These are phyloP conservation scores for Ceratosolen solmsi DNA, from an alignment of 1,140 invertebrate genomes.

Conservation along the genomic window DNA sequence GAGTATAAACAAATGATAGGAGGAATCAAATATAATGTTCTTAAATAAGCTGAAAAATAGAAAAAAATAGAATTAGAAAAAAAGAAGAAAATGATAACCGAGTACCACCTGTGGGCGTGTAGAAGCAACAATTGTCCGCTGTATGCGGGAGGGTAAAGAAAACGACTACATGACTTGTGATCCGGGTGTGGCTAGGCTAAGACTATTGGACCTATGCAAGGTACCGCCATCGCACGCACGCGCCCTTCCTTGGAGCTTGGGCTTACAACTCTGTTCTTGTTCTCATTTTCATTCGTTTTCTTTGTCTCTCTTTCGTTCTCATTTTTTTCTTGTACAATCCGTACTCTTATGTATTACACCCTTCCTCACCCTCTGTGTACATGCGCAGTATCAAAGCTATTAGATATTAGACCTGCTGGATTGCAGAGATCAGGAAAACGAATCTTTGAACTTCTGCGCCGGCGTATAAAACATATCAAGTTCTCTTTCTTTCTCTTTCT, in stretches of 20 bases:
- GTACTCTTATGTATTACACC: background rate
- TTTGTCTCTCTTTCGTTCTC: background rate
- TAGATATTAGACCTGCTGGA: no score
- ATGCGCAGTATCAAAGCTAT: background rate
- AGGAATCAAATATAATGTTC: background rate
- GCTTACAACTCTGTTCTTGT: background rate
- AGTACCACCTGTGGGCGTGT: slow-evolving; percentile 74
- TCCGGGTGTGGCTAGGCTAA: slow-evolving; percentile 73
- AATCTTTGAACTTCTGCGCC: background rate
- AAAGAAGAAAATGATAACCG: slow-evolving; percentile 62
- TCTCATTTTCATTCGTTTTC: background rate
- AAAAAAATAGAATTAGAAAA: slow-evolving; percentile 45
- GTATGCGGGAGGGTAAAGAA: slow-evolving; percentile 72
- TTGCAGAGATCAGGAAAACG: background rate
- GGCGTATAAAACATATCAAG: background rate
- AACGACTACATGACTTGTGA: slow-evolving; percentile 72
- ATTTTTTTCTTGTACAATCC: background rate
- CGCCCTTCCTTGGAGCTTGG: slow-evolving; percentile 56
- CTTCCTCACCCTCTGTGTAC: background rate
- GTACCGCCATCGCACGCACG: slow-evolving; percentile 53
- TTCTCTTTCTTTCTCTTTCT: background rate
- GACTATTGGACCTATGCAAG: slow-evolving; percentile 64
- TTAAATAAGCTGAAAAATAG: background rate
- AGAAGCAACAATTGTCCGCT: slow-evolving; percentile 75
- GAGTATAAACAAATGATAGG: no score